Evolutionary conservation across 2,113 vertebrate species (phyloP).

Genomic region (Leptodactylus fuscus): DNA sequence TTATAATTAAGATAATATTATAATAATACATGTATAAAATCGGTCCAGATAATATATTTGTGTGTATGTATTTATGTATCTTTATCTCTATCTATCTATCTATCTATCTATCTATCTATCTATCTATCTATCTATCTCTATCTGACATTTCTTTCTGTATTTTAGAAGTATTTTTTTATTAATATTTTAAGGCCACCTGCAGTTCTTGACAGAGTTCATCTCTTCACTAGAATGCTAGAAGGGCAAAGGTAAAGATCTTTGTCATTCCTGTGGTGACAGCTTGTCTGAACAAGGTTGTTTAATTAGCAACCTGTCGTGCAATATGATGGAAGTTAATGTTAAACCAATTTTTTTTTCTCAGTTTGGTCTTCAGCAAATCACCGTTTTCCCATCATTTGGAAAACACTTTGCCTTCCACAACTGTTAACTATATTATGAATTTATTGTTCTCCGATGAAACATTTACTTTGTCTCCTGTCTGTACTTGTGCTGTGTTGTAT

Average conservation of each 20-base stretch:
- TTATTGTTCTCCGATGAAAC: constrained; percentile 58
- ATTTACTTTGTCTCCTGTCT: constrained; percentile 59
- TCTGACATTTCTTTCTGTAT: background rate
- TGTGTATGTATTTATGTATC: no score
- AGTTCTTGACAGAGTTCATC: constrained; percentile 27
- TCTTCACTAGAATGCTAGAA: constrained; percentile 45
- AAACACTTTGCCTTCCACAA: constrained; percentile 45
- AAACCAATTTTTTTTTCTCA: constrained; percentile 42
- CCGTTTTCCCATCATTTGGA: constrained; percentile 50
- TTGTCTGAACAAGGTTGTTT: constrained; percentile 60
- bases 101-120: background rate
- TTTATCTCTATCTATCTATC: background rate
- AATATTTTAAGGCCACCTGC: constrained; percentile 33
- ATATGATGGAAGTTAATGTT: constrained; percentile 59
- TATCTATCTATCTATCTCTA: background rate
- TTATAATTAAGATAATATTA: no score
- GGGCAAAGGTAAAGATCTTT: constrained; percentile 58
- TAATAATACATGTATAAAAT: no score
- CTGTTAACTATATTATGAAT: constrained; percentile 58
- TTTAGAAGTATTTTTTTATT: constrained; percentile 18
- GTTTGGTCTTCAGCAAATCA: constrained; percentile 13
- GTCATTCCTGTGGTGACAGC: constrained; percentile 53
- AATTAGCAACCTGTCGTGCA: constrained; percentile 59
- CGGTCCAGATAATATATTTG: no score
- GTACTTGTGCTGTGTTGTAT: constrained; percentile 27